phyloP scores from a whole-genome alignment of 2,888 invertebrate species.

The Drosophila stalkeri region DNA sequence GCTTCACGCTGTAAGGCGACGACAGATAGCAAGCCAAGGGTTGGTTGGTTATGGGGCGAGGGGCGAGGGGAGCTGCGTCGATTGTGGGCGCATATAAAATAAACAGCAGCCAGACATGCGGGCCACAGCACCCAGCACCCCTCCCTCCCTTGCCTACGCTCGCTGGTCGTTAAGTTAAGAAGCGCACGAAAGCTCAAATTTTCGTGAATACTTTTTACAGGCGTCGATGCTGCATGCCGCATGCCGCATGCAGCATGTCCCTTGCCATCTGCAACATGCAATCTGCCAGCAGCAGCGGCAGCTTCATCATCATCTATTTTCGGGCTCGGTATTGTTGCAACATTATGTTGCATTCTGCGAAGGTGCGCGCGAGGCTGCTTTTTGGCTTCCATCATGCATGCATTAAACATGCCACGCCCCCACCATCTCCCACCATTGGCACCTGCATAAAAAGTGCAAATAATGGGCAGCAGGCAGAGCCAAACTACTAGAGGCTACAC shows the following conservation, averaged over 20 bases:
- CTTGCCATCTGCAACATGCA: slow-evolving; percentile 6
- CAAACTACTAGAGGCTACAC: not conserved
- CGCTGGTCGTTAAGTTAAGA: slow-evolving; percentile 65
- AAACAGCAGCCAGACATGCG: slow-evolving; percentile 59
- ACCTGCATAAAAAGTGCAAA: slow-evolving; percentile 63
- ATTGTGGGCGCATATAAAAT: slow-evolving; percentile 58
- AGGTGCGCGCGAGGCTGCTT: slow-evolving; percentile 32
- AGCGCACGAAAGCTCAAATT: slow-evolving; percentile 76
- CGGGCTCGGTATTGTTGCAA: slow-evolving; percentile 7
- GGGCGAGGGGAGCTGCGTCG: not conserved
- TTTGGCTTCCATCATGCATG: slow-evolving; percentile 69
- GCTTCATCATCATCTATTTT: slow-evolving; percentile 77
- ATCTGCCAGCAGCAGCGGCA: slow-evolving; percentile 7
- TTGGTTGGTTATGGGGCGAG: not conserved
- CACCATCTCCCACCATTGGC: not conserved
- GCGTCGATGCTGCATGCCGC: slow-evolving; percentile 1
- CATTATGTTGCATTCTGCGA: slow-evolving; percentile 44
- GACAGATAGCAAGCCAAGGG: slow-evolving; percentile 58
- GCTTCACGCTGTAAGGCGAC: slow-evolving; percentile 49
- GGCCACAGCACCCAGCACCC: slow-evolving; percentile 20
- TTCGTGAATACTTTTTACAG: slow-evolving; percentile 48
- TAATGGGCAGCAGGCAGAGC: slow-evolving; percentile 53
- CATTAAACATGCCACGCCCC: slow-evolving; percentile 67
- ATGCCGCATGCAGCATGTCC: not conserved
- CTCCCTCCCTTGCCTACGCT: not conserved